A percentile compares a stretch with the other conserved stretches of the same genome.
These are phyloP conservation scores for Uloborus diversus DNA, from an alignment of 1,140 invertebrate genomes.

Conservation along the genomic window DNA sequence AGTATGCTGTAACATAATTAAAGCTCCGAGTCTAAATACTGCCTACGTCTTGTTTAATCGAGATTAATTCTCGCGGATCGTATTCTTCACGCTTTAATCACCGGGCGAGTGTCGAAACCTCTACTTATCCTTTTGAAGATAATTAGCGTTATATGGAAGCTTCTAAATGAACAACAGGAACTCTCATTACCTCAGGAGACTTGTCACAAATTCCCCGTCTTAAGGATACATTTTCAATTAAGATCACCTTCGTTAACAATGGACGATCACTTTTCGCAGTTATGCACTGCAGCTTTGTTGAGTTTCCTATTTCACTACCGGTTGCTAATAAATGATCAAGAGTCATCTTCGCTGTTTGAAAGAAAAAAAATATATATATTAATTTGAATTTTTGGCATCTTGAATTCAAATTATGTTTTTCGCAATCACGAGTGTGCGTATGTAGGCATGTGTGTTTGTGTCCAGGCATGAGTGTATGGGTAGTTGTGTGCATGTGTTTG, in stretches of 20 bases:
- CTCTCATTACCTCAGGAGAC: slow-evolving; percentile 51
- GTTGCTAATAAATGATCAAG: too few relatives aligned
- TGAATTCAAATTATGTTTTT: too few relatives aligned
- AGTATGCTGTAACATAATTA: slow-evolving; percentile 53
- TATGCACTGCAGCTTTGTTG: slow-evolving; percentile 4
- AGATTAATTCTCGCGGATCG: slow-evolving; percentile 46
- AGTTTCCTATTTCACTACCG: slow-evolving; percentile 13
- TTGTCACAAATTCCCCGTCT: slow-evolving; percentile 32
- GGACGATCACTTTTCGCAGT: slow-evolving; percentile 19
- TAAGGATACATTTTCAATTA: slow-evolving; percentile 54
- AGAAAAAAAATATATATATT: too few relatives aligned
- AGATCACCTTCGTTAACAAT: slow-evolving; percentile 39
- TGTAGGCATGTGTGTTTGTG: too few relatives aligned
- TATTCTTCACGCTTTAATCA: slow-evolving; percentile 56
- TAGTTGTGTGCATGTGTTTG: too few relatives aligned
- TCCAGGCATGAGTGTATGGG: too few relatives aligned
- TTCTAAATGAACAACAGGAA: slow-evolving; percentile 52
- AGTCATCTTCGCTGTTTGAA: too few relatives aligned
- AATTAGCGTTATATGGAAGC: slow-evolving; percentile 47
- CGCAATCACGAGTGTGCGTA: too few relatives aligned
- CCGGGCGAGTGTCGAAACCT: slow-evolving; percentile 45
- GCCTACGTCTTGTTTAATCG: slow-evolving; percentile 51
- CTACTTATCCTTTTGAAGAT: slow-evolving; percentile 55
- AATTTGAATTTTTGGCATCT: too few relatives aligned
- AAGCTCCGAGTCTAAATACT: slow-evolving; percentile 44